Percentiles rank a stretch among this genome's conserved stretches.
Evolutionary conservation across 2,113 vertebrate genomes (phyloP).

Genomic region (Eleginops maclovinus): DNA sequence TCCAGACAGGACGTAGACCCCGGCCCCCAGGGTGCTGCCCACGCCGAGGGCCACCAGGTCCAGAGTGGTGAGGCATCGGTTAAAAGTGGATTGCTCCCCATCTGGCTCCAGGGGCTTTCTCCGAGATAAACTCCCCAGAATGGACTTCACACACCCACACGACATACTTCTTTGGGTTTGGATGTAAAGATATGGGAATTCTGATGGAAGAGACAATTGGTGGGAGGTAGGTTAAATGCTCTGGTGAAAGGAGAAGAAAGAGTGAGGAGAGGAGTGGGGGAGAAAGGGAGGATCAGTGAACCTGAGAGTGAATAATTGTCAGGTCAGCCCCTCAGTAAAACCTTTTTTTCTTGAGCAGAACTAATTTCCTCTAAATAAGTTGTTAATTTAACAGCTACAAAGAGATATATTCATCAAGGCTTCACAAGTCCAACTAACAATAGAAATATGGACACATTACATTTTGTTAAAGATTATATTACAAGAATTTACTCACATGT

Average conservation of each 20-base stretch:
- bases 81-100: slow-evolving; percentile 80
- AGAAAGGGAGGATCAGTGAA: slow-evolving; percentile 33
- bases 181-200: neutral
- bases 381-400: neutral
- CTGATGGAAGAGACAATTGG: slow-evolving; percentile 16
- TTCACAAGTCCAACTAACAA: neutral
- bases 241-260: slow-evolving; percentile 3
- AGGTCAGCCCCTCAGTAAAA: slow-evolving; percentile 32
- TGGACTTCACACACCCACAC: slow-evolving; percentile 49
- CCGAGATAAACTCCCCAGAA: slow-evolving; percentile 78
- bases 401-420: neutral
- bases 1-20: slow-evolving; percentile 89
- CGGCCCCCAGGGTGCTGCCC: slow-evolving; percentile 90
- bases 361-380: neutral
- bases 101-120: slow-evolving; percentile 80
- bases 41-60: slow-evolving; percentile 89
- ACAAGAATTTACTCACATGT: neutral
- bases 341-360: neutral
- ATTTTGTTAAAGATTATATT: neutral
- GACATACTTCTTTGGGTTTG: slow-evolving; percentile 53
- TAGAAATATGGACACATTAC: neutral
- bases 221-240: slow-evolving; percentile 19
- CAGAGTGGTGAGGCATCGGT: slow-evolving; percentile 85
- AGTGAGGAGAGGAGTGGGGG: slow-evolving; percentile 13
- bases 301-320: slow-evolving; percentile 69